Conservation (phyloP, 92 coral and sea anemone species). For the Bergia sp. region DNA sequence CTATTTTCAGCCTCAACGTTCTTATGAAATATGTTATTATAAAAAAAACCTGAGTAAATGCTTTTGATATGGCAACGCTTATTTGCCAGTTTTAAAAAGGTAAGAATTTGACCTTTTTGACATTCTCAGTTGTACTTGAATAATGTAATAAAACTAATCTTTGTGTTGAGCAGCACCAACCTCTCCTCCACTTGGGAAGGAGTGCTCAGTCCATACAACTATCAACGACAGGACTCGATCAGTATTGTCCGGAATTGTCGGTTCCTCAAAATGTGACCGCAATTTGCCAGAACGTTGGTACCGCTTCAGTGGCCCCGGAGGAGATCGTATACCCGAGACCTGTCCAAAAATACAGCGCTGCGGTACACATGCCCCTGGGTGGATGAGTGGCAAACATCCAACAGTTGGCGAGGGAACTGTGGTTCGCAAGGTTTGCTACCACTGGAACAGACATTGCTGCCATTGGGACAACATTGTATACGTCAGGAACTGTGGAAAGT, state of each 20-base stretch:
- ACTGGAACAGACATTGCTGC: background rate
- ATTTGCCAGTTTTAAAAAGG: too few relatives aligned
- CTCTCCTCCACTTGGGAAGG: background rate
- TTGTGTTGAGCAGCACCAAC: background rate
- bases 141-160: background rate
- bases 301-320: constrained; percentile 14
- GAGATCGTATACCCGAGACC: background rate
- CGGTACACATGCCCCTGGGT: constrained; percentile 16
- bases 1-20: too few relatives aligned
- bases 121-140: background rate
- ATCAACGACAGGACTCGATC: constrained; percentile 22
- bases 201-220: constrained; percentile 10
- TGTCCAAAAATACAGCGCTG: background rate
- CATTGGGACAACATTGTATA: background rate
- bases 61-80: too few relatives aligned
- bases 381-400: constrained; percentile 19
- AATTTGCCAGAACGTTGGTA: background rate
- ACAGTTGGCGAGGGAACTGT: background rate
- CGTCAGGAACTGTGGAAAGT: constrained; percentile 27
- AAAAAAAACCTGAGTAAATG: too few relatives aligned
- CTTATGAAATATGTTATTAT: too few relatives aligned
- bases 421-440: background rate
- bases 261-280: background rate
- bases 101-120: background rate
- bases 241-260: background rate